Conservation (phyloP, 1,140 invertebrate species). For the Eubasilissa regina region DNA sequence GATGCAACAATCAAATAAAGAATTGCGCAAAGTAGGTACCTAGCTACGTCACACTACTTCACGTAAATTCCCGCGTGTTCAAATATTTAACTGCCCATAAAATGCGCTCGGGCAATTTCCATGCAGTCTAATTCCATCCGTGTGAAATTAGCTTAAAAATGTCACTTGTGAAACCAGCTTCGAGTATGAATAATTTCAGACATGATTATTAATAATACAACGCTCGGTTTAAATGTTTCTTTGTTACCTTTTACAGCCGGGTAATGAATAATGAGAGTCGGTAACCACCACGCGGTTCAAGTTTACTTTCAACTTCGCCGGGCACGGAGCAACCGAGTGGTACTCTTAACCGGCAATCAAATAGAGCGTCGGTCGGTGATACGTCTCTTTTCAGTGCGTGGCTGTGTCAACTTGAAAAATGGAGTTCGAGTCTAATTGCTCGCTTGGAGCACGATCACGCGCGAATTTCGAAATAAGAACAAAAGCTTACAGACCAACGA, state of each 20-base stretch:
- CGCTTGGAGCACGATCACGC: slow-evolving; percentile 37
- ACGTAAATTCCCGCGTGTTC: neutral
- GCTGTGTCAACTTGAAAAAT: neutral
- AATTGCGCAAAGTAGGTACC: too few species aligned
- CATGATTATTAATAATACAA: slow-evolving; percentile 43
- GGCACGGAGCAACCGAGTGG: too few species aligned
- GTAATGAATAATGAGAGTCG: neutral
- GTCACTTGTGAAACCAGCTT: slow-evolving; percentile 7
- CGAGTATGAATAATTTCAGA: slow-evolving; percentile 8
- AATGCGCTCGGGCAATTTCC: neutral
- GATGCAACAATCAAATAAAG: too few species aligned
- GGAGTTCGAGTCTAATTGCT: slow-evolving; percentile 36
- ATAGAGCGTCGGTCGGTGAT: too few species aligned
- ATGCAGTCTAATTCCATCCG: slow-evolving; percentile 1
- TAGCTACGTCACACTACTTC: too few species aligned
- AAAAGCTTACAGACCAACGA: neutral
- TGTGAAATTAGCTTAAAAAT: slow-evolving; percentile 19
- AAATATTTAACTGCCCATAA: slow-evolving; percentile 2
- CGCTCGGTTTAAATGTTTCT: slow-evolving; percentile 17
- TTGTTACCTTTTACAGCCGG: slow-evolving; percentile 29
- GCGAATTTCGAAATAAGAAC: slow-evolving; percentile 45
- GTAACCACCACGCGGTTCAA: too few species aligned
- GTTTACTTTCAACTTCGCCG: too few species aligned
- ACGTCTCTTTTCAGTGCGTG: too few species aligned
- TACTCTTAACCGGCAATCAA: too few species aligned